Evolutionary conservation across 2,888 invertebrate genomes (phyloP), one percentile per base, ranked within the genome.

Genomic region (Saturnia pavonia): DNA sequence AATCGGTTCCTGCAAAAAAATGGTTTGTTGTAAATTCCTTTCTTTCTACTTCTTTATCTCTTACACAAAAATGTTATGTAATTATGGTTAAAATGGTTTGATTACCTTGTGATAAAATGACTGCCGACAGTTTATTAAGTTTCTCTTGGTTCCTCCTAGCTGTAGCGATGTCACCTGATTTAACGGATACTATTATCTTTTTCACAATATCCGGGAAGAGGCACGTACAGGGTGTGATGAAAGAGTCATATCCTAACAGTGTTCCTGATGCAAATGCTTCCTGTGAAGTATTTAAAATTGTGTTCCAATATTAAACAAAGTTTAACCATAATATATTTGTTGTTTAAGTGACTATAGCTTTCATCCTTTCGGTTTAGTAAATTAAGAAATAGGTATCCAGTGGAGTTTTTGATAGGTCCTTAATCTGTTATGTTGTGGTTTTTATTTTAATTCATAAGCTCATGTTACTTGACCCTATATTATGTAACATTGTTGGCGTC

Each of bases 151-250:
- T 1, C 16, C 34, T n/a, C 27, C n/a, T 40, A n/a, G 68, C 68
- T 48, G 16, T 34, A 9, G 22, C 1, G 3, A 68, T n/a, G 34
- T 68, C 51, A 34, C 34, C 68, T 16, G 48, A 25, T 27, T 68
- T 34, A 19, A 9, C 27, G 51, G 34, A 16, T 19, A 1, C 63
- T 63, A 63, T 63, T 63, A 63, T 63, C 8, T 63, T 27, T 7
- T 68, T 68, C 4, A 68, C 51, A n/a, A 68, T 11, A 19, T 51
- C 54, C 14, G 51, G 68, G 48, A 48, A 68, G 45, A 68, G n/a
- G 19, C 19, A 34, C 34, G 34, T 34, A 34, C n/a, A 25, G 8
- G 45, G 51, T n/a, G 34, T 34, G 3, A 68, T 68, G 68, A 51
- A 68, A 4, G 68, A 51, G 27, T 68, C 68, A 34, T 45, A 63